Percentiles rank a stretch among this genome's conserved stretches.
Evolutionary conservation across 2,888 invertebrate genomes (phyloP).

Genomic region (Polia nebulosa): DNA sequence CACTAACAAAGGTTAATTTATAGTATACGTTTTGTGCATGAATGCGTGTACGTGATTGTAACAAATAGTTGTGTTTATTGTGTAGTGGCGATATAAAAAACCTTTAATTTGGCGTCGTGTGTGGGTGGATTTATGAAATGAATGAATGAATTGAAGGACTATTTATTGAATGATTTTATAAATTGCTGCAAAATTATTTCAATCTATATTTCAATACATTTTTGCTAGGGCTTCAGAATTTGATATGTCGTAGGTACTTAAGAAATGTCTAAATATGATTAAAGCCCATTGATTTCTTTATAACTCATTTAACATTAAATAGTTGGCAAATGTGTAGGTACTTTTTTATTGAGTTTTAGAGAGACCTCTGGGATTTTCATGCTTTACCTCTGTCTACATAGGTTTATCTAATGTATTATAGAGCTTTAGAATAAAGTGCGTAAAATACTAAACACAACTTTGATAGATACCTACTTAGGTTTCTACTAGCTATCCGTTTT

Average conservation of each 20-base stretch:
- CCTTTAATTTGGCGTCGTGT: constrained; percentile 71
- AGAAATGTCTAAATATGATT: too few species aligned
- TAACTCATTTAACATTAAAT: not conserved
- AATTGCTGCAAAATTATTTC: not conserved
- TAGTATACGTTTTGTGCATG: constrained; percentile 76
- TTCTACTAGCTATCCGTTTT: too few species aligned
- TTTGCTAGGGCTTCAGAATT: not conserved
- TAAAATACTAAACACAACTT: too few species aligned
- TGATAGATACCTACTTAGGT: too few species aligned
- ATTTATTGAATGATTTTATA: not conserved
- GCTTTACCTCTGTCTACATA: not conserved
- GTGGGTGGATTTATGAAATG: constrained; percentile 61
- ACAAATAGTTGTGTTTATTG: constrained; percentile 80
- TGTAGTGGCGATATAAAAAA: constrained; percentile 71
- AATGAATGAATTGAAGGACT: constrained; percentile 21
- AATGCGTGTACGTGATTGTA: constrained; percentile 82
- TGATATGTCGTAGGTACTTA: not conserved
- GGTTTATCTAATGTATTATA: too few species aligned
- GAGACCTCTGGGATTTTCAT: not conserved
- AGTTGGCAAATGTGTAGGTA: too few species aligned
- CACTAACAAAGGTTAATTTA: constrained; percentile 76
- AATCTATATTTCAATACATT: not conserved
- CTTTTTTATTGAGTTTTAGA: too few species aligned
- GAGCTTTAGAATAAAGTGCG: too few species aligned
- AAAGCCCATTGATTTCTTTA: not conserved